These are phyloP conservation scores for rabbit (Oryctolagus cuniculus) DNA, from an alignment of 2,113 vertebrate genomes.

Conservation along the genomic window DNA sequence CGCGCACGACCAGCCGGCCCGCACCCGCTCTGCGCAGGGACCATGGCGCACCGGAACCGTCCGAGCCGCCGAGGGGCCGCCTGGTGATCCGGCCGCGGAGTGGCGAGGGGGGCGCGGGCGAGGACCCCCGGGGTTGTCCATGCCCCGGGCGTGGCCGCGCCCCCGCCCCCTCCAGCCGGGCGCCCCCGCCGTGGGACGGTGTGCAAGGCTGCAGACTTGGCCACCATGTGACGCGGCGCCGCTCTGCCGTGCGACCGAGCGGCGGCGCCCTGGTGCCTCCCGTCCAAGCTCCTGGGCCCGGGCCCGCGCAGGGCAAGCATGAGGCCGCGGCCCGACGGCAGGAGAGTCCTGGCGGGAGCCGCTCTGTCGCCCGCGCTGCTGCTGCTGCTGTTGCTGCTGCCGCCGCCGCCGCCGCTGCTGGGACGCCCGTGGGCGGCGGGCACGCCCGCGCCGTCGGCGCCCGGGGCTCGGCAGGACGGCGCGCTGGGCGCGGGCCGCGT, in stretches of 20 bases:
- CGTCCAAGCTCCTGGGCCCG: slow-evolving; percentile 49
- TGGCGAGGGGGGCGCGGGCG: neutral
- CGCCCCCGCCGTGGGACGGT: slow-evolving; percentile 25
- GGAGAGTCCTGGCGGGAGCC: slow-evolving; percentile 70
- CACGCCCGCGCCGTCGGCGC: slow-evolving; percentile 66
- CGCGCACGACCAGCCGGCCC: neutral
- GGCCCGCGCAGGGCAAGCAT: slow-evolving; percentile 69
- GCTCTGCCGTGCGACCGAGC: slow-evolving; percentile 13
- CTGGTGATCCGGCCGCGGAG: neutral
- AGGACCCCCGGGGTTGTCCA: slow-evolving; percentile 58
- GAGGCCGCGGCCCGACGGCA: slow-evolving; percentile 43
- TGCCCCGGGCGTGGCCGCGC: slow-evolving; percentile 68
- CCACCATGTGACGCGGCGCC: slow-evolving; percentile 73
- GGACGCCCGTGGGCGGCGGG: slow-evolving; percentile 78
- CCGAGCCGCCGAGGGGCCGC: neutral
- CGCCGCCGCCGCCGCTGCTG: slow-evolving; percentile 67
- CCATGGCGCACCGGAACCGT: neutral
- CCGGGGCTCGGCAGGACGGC: slow-evolving; percentile 68
- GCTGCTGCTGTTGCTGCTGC: slow-evolving; percentile 84
- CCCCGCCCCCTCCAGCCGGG: slow-evolving; percentile 51
- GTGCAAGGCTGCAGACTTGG: slow-evolving; percentile 21
- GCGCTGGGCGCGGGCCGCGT: slow-evolving; percentile 91
- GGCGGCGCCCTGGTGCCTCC: slow-evolving; percentile 51
- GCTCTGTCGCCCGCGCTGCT: slow-evolving; percentile 79
- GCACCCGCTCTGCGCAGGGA: slow-evolving; percentile 43